phyloP scores from a whole-genome alignment of 2,113 vertebrate species.

The Colinus virginianus region DNA sequence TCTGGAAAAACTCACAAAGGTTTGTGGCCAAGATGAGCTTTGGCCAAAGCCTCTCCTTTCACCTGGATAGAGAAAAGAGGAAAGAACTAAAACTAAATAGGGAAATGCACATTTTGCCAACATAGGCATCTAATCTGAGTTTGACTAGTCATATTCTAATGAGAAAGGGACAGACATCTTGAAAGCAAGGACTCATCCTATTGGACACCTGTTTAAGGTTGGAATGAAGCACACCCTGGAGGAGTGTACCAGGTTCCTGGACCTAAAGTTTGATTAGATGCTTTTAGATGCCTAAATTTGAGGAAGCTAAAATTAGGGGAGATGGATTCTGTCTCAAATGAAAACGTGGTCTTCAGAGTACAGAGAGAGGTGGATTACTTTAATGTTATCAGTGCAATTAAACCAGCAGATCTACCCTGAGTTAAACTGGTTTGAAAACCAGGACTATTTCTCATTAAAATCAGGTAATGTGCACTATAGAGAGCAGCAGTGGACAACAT shows the following conservation, averaged over 20 bases:
- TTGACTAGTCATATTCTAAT: background rate
- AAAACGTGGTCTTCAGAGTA: background rate
- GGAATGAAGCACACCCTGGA: rapidly evolving
- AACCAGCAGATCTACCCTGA: background rate
- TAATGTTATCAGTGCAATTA: background rate
- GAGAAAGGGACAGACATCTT: background rate
- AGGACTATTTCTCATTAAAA: background rate
- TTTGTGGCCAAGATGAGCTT: background rate
- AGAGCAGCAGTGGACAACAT: background rate
- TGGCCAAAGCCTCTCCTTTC: background rate
- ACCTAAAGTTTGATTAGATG: background rate
- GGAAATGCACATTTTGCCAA: background rate
- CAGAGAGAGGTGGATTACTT: background rate
- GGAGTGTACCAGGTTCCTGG: rapidly evolving
- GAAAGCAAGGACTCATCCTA: background rate
- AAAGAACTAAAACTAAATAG: background rate
- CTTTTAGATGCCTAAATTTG: rapidly evolving
- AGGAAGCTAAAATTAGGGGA: background rate
- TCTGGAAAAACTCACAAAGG: background rate
- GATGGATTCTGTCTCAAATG: background rate
- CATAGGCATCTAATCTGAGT: background rate
- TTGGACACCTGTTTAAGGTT: background rate
- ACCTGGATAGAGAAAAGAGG: background rate
- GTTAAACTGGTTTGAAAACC: background rate
- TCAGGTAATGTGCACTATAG: background rate